Percentiles rank a stretch among this genome's conserved stretches.
phyloP scores from a whole-genome alignment of 1,140 invertebrate genomes.

The Teleogryllus occipitalis region DNA sequence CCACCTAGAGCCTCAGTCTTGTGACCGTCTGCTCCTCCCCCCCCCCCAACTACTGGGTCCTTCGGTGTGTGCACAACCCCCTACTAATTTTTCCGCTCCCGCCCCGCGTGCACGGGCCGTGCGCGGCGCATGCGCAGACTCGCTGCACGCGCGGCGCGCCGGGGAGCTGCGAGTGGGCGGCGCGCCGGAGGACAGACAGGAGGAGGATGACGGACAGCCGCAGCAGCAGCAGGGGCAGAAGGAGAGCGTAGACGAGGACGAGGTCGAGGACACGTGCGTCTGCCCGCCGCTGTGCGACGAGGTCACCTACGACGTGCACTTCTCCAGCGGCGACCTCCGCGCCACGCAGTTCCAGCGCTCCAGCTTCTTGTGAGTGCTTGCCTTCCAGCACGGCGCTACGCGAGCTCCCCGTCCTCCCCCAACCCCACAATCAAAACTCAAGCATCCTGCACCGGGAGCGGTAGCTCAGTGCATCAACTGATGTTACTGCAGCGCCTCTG shows the following conservation, averaged over 20 bases:
- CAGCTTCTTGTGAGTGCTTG: constrained; percentile 10
- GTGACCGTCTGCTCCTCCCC: no score
- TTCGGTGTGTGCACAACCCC: no score
- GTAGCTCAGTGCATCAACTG: no score
- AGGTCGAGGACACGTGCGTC: background rate
- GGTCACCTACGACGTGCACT: constrained; percentile 14
- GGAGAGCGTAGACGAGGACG: background rate
- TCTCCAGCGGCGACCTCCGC: constrained; percentile 9
- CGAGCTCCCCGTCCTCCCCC: background rate
- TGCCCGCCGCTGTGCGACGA: constrained; percentile 17
- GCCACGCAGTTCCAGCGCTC: constrained; percentile 12
- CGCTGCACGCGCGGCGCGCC: no score
- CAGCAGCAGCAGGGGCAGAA: background rate
- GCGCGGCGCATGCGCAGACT: no score
- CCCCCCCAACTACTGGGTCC: no score
- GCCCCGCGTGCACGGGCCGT: no score
- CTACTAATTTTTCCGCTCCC: no score
- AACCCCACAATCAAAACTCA: no score
- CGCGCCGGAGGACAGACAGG: background rate
- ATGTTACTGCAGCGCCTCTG: no score
- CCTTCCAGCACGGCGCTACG: background rate
- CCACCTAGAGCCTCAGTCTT: no score
- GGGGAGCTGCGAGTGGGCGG: background rate
- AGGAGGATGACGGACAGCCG: background rate
- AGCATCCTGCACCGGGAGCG: no score